Percentiles rank a stretch among this genome's conserved stretches.
Evolutionary conservation across 2,797 vertebrate species (phyloP).

Genomic region (Knipowitschia caucasica): DNA sequence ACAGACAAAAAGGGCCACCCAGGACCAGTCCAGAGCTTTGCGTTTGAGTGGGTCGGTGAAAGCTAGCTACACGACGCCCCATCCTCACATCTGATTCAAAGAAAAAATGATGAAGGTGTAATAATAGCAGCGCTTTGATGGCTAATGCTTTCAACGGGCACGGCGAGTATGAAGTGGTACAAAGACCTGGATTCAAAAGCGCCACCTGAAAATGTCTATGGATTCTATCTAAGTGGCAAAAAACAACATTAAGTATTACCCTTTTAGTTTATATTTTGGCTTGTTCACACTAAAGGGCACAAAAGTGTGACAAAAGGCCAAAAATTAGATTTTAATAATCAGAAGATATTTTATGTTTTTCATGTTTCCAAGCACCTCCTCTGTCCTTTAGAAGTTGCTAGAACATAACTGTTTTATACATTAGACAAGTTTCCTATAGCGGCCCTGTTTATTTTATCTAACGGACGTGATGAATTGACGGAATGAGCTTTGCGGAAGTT

Average conservation of each 20-base stretch:
- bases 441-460: no score
- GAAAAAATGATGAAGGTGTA: slow-evolving; percentile 31
- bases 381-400: no score
- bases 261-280: no score
- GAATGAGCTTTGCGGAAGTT: no score
- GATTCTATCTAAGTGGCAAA: not conserved
- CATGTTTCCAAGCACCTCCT: no score
- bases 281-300: no score
- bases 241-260: not conserved
- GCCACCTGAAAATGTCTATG: not conserved
- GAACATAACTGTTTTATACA: no score
- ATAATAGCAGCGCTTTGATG: slow-evolving; percentile 33
- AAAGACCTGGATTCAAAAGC: slow-evolving; percentile 13
- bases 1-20: slow-evolving; percentile 29
- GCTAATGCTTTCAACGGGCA: slow-evolving; percentile 36
- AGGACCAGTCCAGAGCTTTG: not conserved
- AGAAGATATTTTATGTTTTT: no score
- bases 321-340: no score
- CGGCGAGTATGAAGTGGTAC: slow-evolving; percentile 5
- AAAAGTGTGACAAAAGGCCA: no score
- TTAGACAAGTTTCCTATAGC: no score
- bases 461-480: no score
- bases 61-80: slow-evolving; percentile 31
- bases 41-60: slow-evolving; percentile 3
- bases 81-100: slow-evolving; percentile 38